These are phyloP conservation scores for Dynastes hyllus DNA, from an alignment of 2,888 invertebrate genomes.

Conservation along the genomic window DNA sequence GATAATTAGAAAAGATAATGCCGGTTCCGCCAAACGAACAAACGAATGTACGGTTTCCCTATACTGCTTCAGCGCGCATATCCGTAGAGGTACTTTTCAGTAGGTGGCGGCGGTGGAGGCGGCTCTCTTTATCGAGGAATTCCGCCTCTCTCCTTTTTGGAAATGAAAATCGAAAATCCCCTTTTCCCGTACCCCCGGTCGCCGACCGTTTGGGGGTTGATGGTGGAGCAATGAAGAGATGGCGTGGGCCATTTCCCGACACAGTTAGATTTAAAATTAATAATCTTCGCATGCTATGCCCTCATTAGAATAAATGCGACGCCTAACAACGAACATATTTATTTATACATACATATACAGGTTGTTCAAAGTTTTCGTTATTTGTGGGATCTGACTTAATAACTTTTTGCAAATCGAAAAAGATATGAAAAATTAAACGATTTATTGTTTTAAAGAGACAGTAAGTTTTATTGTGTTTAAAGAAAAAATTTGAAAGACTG, in stretches of 20 bases:
- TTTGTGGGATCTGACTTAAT: too few species aligned
- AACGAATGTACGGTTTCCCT: not conserved
- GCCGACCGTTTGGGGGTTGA: slow-evolving; percentile 1
- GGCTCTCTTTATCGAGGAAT: slow-evolving; percentile 2
- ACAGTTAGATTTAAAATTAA: slow-evolving; percentile 46
- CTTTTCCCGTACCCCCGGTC: not conserved
- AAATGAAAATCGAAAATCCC: slow-evolving; percentile 33
- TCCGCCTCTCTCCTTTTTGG: not conserved
- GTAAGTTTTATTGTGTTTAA: too few species aligned
- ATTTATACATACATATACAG: not conserved
- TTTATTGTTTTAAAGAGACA: too few species aligned
- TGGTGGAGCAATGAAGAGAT: slow-evolving; percentile 3
- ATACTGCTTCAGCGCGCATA: not conserved
- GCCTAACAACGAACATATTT: slow-evolving; percentile 38
- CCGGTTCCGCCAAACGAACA: not conserved
- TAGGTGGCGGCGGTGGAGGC: not conserved
- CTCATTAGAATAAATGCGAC: slow-evolving; percentile 44
- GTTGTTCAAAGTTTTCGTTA: not conserved
- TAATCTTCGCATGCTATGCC: slow-evolving; percentile 44
- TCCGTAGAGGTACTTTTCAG: slow-evolving; percentile 5
- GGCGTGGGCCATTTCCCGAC: slow-evolving; percentile 29
- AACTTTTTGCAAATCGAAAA: too few species aligned
- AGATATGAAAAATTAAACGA: too few species aligned
- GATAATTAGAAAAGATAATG: slow-evolving; percentile 8
- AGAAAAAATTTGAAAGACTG: too few species aligned